Percentiles rank a stretch among this genome's conserved stretches.
These are phyloP conservation scores for Argya squamiceps DNA, from an alignment of 2,797 vertebrate genomes.

Conservation along the genomic window DNA sequence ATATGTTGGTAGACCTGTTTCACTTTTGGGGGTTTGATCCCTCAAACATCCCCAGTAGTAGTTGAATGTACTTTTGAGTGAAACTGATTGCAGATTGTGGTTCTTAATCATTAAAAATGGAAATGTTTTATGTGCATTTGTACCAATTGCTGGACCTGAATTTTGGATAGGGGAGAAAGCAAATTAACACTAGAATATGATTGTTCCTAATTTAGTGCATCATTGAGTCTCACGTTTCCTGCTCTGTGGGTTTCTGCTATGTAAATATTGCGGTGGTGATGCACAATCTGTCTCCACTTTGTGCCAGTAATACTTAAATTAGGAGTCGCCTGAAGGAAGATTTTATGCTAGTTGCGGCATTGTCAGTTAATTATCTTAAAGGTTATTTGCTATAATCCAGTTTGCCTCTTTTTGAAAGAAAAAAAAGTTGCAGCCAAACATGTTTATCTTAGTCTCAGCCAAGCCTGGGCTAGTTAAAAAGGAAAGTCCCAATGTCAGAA, in stretches of 20 bases:
- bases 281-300: conserved; percentile 95
- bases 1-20: neutral
- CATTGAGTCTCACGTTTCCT: conserved; percentile 94
- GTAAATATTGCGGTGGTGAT: conserved; percentile 89
- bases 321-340: conserved; percentile 94
- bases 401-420: conserved; percentile 78
- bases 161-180: conserved; percentile 80
- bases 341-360: conserved; percentile 82
- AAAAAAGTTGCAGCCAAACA: conserved; percentile 70
- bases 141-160: conserved; percentile 79
- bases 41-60: neutral
- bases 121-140: conserved; percentile 66
- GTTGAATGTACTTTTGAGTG: conserved; percentile 6
- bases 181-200: conserved; percentile 94
- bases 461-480: conserved; percentile 32
- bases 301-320: conserved; percentile 95
- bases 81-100: neutral
- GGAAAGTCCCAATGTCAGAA: conserved; percentile 4
- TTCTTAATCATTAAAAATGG: conserved; percentile 68
- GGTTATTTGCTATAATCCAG: conserved; percentile 84
- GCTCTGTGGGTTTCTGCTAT: conserved; percentile 95
- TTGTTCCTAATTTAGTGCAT: conserved; percentile 99
- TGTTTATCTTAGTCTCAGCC: conserved; percentile 60
- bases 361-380: conserved; percentile 88
- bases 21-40: neutral